Percentiles rank a stretch among this genome's conserved stretches.
Evolutionary conservation across 1,140 invertebrate genomes (phyloP).

Genomic region (Medauroidea extradentata): DNA sequence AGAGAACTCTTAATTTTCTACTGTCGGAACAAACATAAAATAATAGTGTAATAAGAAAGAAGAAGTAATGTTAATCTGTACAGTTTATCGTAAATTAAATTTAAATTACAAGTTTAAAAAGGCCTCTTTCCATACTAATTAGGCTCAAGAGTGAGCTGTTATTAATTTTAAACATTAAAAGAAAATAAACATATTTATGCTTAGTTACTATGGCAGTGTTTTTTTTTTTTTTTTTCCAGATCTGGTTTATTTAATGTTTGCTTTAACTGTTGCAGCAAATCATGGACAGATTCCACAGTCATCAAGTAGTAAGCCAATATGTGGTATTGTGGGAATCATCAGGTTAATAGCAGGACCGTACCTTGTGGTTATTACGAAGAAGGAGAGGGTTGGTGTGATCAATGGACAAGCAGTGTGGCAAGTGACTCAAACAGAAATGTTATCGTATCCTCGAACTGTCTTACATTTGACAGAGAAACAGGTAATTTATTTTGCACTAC

Average conservation of each 20-base stretch:
- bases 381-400: constrained; percentile 78
- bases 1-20: too few species aligned
- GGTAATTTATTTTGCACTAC: constrained; percentile 45
- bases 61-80: too few species aligned
- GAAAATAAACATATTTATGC: too few species aligned
- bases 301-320: constrained; percentile 67
- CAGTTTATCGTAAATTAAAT: too few species aligned
- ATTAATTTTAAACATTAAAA: too few species aligned
- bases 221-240: too few species aligned
- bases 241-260: neutral
- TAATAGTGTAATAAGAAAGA: too few species aligned
- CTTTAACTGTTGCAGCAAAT: constrained; percentile 43
- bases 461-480: constrained; percentile 81
- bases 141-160: too few species aligned
- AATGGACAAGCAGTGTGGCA: constrained; percentile 83
- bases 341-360: constrained; percentile 81
- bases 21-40: too few species aligned
- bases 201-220: too few species aligned
- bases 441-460: constrained; percentile 79
- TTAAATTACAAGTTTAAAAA: too few species aligned
- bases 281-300: constrained; percentile 56
- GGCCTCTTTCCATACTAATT: too few species aligned
- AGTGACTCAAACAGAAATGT: constrained; percentile 74
- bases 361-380: constrained; percentile 84
- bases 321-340: constrained; percentile 85